Evolutionary conservation across 2,888 invertebrate genomes (phyloP), one percentile per base, ranked within the genome.

Genomic region (Alloplasta piceator): DNA sequence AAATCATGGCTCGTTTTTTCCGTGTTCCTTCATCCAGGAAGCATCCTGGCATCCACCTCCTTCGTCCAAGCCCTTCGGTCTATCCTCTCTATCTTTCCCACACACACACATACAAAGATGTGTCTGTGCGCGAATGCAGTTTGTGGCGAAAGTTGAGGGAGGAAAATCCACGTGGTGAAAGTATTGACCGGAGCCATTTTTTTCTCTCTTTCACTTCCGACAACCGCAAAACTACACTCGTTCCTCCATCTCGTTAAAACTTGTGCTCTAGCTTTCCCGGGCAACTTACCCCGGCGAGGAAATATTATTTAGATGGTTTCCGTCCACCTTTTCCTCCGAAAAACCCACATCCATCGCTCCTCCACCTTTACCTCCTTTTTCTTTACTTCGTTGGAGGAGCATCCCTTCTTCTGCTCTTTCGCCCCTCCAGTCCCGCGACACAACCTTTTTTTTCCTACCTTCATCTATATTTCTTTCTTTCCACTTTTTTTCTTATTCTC

Each of bases 241-340:
- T 84, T 86, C 84, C 86, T 86, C 87, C 87, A 88, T 89, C 89
- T 89, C 89, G 89, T 89, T 90, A 88, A 89, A 89, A 89, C 87
- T 89, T 89, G 86, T 81, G 64, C 85, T 80, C 70, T 41, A 55
- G 38, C 82, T 82, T 61, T 82, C 70, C 16, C 16, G 56, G 55
- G n/a, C 66, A 75, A 75, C 67, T 71, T 78, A 71, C 68, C 78
- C 67, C 72, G 81, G 80, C 78, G 81, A 82, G 86, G 83, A 89
- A 89, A 89, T 89, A 89, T 89, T 88, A 90, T 90, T 90, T 89
- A 87, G 87, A 87, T 87, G 87, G 88, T 89, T 91, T 88, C 87
- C 85, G 74, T 83, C 82, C 82, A 73, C 75, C 78, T 79, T 12
- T 61, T 14, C 39, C 3, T 26, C 26, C 1, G 26, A 26, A 26